Evolutionary conservation across 1,140 invertebrate species (phyloP), one percentile per base, ranked within the genome.

Genomic region (Trinorchestia longiramus): DNA sequence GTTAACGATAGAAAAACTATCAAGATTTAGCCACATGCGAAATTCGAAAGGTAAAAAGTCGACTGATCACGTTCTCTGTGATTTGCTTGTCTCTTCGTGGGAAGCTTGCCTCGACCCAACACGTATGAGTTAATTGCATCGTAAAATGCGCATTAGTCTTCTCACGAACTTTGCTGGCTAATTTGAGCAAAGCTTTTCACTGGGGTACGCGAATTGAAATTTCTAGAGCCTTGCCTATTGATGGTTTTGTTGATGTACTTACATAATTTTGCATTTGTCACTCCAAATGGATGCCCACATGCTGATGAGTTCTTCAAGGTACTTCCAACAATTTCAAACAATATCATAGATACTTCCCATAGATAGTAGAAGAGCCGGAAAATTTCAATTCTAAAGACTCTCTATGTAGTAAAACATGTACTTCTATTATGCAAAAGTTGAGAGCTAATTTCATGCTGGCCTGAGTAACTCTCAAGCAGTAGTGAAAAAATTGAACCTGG

Each of bases 1-100:
- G 43, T 47, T 47, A 94, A 94, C 43, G 43, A 47, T 94, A 11
- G 44, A 40, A 94, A 94, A 94, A 47, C 92, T 94, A 94, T 94
- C 92, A 43, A 94, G 92, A 94, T 45, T 94, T 45, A 40, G 43
- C 43, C 4, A 40, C 92, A 45, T 47, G 44, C 44, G 92, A 94
- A 94, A 94, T 94, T 94, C 17, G 43, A 94, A 94, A 45, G 92
- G 92, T 43, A 94, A 94, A 94, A 94, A 94, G 43, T 43, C 92
- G 92, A 43, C 43, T 94, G n/a, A 94, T 94, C 92, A 94, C 92
- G 40, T n/a, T 40, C 43, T n/a, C 92, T 40, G 44, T 94, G 44
- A 94, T 94, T 94, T 94, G 92, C 92, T 94, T 45, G 92, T 94
- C 92, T 44, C 92, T 45, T 44, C 92, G 92, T 94, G 92, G 92